Evolutionary conservation across 2,797 vertebrate species (phyloP).

Genomic region (Telmatherina bonti): DNA sequence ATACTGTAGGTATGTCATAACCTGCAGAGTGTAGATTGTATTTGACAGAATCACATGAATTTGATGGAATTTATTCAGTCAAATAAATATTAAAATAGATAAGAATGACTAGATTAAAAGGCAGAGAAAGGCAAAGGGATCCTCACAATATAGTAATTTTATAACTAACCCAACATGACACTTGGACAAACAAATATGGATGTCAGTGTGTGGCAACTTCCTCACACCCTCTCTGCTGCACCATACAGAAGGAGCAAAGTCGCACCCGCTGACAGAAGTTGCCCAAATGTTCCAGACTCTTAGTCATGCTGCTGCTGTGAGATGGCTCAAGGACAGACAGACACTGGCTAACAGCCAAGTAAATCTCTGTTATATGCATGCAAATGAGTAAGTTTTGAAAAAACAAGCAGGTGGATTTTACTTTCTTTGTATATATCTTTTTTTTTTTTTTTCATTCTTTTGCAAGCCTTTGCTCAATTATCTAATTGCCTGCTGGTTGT

Average conservation of each 20-base stretch:
- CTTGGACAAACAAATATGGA: conserved; percentile 21
- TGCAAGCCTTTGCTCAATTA: neutral
- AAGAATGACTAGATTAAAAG: conserved; percentile 8
- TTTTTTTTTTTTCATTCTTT: neutral
- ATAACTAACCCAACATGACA: conserved; percentile 2
- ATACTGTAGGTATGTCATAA: conserved; percentile 13
- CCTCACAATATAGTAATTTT: conserved; percentile 5
- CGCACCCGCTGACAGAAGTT: conserved; percentile 40
- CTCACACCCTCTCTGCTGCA: conserved; percentile 10
- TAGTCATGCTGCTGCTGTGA: conserved; percentile 27
- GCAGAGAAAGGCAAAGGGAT: conserved; percentile 15
- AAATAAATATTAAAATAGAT: conserved; percentile 29
- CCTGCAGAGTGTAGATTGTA: conserved; percentile 32
- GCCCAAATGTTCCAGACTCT: conserved; percentile 37
- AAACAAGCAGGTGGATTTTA: conserved; percentile 1
- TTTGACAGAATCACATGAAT: conserved; percentile 44
- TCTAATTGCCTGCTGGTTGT: neutral
- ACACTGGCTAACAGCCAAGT: conserved; percentile 30
- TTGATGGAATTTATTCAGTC: conserved; percentile 58
- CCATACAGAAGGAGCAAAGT: conserved; percentile 23
- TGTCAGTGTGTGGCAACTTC: conserved; percentile 22
- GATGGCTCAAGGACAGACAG: conserved; percentile 45
- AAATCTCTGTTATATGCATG: conserved; percentile 10
- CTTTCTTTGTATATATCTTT: neutral
- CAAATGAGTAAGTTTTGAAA: conserved; percentile 6